Evolutionary conservation across 2,113 vertebrate genomes (phyloP).

Genomic region (Aplodontia rufa): DNA sequence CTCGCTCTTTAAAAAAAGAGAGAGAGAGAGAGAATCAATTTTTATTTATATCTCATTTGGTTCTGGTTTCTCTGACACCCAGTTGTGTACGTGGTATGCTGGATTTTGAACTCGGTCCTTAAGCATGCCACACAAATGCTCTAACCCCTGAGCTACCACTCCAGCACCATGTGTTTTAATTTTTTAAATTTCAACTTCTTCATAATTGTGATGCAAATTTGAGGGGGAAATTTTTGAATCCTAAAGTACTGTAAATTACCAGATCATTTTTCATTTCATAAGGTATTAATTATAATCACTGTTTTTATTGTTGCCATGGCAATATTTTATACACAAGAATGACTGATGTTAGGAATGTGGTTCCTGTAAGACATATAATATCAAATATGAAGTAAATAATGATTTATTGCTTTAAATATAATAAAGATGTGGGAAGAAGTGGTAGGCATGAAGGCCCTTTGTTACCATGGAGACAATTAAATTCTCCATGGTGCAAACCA

Average conservation of each 20-base stretch:
- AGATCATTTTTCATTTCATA: constrained; percentile 25
- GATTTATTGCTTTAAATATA: constrained; percentile 51
- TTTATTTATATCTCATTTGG: no score
- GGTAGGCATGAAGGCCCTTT: neutral
- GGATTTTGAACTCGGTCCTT: neutral
- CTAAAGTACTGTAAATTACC: constrained; percentile 23
- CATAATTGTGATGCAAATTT: constrained; percentile 16
- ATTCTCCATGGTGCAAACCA: neutral
- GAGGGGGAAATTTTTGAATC: neutral
- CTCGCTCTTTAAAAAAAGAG: no score
- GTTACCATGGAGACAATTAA: constrained; percentile 24
- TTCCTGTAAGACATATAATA: neutral
- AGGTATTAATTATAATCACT: neutral
- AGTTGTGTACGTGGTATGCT: no score
- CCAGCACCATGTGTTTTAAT: no score
- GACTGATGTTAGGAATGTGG: constrained; percentile 18
- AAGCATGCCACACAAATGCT: no score
- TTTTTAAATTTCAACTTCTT: constrained; percentile 24
- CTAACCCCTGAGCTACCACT: no score
- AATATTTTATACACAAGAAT: constrained; percentile 45
- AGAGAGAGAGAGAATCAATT: no score
- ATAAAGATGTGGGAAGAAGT: constrained; percentile 26
- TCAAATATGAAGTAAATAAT: constrained; percentile 59
- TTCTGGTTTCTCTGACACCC: no score
- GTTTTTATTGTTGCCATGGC: constrained; percentile 25